Conservation (phyloP, 2,797 vertebrate species). For the Gallinago nigripennis region DNA sequence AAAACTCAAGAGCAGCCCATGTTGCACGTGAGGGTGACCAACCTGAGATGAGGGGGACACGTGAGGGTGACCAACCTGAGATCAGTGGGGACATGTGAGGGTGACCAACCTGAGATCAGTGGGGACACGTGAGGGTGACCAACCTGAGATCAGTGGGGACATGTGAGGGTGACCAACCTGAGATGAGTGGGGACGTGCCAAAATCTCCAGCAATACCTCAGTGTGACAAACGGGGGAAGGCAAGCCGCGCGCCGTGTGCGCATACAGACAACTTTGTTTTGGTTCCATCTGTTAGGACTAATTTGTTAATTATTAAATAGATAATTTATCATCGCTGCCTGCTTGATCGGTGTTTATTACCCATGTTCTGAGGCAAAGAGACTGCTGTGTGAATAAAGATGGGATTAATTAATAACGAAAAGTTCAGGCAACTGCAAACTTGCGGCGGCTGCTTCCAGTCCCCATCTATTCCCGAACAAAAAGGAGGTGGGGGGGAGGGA, state of each 20-base stretch:
- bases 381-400: slow-evolving; percentile 69
- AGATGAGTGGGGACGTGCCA: not conserved
- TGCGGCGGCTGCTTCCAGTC: not conserved
- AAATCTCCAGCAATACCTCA: not conserved
- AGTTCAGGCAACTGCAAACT: slow-evolving; percentile 59
- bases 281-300: slow-evolving; percentile 77
- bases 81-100: not conserved
- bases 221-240: not conserved
- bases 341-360: slow-evolving; percentile 76
- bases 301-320: slow-evolving; percentile 80
- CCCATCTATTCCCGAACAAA: not conserved
- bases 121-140: not conserved
- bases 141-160: not conserved
- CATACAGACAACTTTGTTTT: slow-evolving; percentile 68
- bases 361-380: slow-evolving; percentile 65
- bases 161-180: not conserved
- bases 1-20: not conserved
- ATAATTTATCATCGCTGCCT: slow-evolving; percentile 74
- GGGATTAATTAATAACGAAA: slow-evolving; percentile 74
- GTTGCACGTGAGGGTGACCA: not conserved
- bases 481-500: not conserved
- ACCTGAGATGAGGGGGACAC: not conserved
- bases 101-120: too few relatives aligned
- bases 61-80: not conserved
- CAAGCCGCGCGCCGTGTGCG: not conserved